These are phyloP conservation scores for Epizoanthus illoricatus DNA, from an alignment of 92 coral and sea anemone genomes.

Conservation along the genomic window DNA sequence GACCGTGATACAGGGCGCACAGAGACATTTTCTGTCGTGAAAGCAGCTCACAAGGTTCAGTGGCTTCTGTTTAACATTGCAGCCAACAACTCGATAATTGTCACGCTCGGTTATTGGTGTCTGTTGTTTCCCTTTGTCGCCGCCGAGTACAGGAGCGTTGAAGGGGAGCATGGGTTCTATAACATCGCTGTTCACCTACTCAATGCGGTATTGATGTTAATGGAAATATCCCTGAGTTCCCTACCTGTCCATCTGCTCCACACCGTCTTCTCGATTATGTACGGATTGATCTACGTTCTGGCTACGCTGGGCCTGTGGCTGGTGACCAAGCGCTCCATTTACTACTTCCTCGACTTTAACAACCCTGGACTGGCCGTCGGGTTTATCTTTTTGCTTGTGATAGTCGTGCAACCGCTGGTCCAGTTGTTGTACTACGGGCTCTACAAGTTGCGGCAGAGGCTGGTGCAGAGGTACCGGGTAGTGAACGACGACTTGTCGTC, in stretches of 20 bases:
- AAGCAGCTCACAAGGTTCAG: conserved; percentile 19
- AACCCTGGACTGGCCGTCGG: conserved; percentile 45
- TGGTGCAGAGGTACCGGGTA: neutral
- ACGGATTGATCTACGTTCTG: conserved; percentile 38
- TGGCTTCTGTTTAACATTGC: conserved; percentile 57
- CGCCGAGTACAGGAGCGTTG: neutral
- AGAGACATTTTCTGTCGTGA: conserved; percentile 15
- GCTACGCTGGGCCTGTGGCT: conserved; percentile 46
- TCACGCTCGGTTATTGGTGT: conserved; percentile 60
- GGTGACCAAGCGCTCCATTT: conserved; percentile 13
- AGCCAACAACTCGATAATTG: conserved; percentile 55
- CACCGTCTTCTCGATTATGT: conserved; percentile 40
- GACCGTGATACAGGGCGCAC: neutral
- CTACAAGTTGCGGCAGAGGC: conserved; percentile 44
- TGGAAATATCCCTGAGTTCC: conserved; percentile 37
- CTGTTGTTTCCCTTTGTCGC: conserved; percentile 19
- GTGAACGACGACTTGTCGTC: neutral
- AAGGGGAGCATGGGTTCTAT: conserved; percentile 35
- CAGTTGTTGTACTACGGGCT: conserved; percentile 52
- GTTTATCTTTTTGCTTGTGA: neutral
- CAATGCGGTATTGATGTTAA: conserved; percentile 49
- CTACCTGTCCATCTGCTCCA: conserved; percentile 56
- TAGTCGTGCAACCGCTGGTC: conserved; percentile 52
- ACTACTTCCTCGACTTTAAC: conserved; percentile 50
- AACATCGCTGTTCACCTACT: conserved; percentile 49